Base-by-base conservation (phyloP, 1,140 invertebrate species). In the Brachionus rubens region DNA sequence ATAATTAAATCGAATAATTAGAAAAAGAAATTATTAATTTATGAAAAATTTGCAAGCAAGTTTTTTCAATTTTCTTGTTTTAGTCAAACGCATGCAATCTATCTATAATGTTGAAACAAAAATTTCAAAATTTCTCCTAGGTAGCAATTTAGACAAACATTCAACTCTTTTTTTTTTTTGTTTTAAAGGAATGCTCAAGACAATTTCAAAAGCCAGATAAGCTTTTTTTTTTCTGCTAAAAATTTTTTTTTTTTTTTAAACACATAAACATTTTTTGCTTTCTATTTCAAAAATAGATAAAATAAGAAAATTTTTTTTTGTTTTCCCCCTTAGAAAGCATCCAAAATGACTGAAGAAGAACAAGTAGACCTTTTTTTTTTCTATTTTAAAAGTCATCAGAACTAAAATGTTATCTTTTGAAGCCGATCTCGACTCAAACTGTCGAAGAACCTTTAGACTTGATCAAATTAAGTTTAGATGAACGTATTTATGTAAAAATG, bases 401-500 rank as follows among this genome's bases (percentile, higher is more conserved):
- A 72, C 21, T 16, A 6, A 21, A 6, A 3, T 33, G 4, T 12
- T 28, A 21, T 9, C 1, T 36, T 72, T 54, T 16, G 30, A n/a
- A 72, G 50, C 68, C 68, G n/a, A 75, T 46, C 6, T 40, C 36
- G 4, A 41, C 72, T 12, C 48, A 54, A 47, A 40, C 75, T 19
- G 56, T 76, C 14, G 75, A 99, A 86, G 96, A 99, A 83, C 96
- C 96, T 0, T 85, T 99, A 26, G 96, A 99, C 88, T 87, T 99
- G 24, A 93, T 99, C 78, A 80, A 94, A 77, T 85, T 98, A 3
- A 96, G 93, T 86, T 88, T 99, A 78, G 96, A 99, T 87, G 96
- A 99, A 85, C 89, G 92, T 80, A 96, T 99, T 81, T 97, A 96
- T 82, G 95, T 99, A 0, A 99, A 99, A 88, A 97, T 99, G 94